Base-by-base conservation (phyloP, 1,140 invertebrate genomes). In the Trichonephila inaurata region DNA sequence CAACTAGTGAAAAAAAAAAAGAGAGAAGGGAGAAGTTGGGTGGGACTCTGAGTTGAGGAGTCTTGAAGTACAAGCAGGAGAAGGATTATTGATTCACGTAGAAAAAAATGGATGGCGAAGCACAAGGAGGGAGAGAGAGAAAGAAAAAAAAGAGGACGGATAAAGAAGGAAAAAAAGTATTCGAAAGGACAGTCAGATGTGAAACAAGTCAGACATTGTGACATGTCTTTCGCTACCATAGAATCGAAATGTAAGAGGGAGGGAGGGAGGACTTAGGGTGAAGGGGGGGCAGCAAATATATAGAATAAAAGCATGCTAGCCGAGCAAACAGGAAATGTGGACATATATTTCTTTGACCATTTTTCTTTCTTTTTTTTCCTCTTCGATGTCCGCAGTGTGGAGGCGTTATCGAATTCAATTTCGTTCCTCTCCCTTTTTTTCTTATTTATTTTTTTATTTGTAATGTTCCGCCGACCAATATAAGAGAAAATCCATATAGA, bases 121-220 rank as follows among this genome's bases (percentile, higher is more conserved):
- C 77, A 72, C 18, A 72, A n/a, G 21, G 19, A 92, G 72, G 58
- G 77, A 72, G 28, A 72, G 14, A 33, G 19, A 92, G 72, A 83
- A 24, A 62, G 51, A 66, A 60, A 72, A 87, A 72, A 87, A 61
- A 72, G 24, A 44, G 61, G 14, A 28, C 33, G 58, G 58, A 28
- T 10, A 28, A 66, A 7, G 61, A 18, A 19, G 33, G 40, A 51
- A 87, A 58, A 24, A 85, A 92, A 92, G 85, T 33, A 69, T 28
- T 33, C 21, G 6, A 24, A 12, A 85, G 91, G 91, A 92, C 83
- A 92, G 91, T 92, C 83, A 62, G n/a, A 92, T 92, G 91, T 92
- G 91, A 92, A 92, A 92, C 91, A 92, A 92, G 91, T 87, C 91
- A 72, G 91, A 77, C 91, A 92, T 92, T 92, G 91, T 87, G 91